Evolutionary conservation across 2,888 invertebrate species (phyloP).

Genomic region (Coenonympha glycerion): DNA sequence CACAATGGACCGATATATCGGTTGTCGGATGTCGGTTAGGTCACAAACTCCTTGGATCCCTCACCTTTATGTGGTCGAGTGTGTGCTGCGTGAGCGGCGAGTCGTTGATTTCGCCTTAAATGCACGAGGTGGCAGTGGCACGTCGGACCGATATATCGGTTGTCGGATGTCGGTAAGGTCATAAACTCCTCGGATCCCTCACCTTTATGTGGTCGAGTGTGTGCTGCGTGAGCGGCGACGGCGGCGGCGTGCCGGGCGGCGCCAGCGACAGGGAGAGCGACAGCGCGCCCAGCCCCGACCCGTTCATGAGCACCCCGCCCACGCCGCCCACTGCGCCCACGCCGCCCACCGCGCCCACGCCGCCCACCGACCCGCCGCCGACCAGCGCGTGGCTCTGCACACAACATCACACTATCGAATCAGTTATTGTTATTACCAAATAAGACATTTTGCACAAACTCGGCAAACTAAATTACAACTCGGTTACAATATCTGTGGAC

Average conservation of each 20-base stretch:
- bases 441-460: too few species aligned
- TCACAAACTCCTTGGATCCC: too few species aligned
- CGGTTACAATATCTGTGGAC: too few species aligned
- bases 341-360: conserved; percentile 72
- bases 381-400: conserved; percentile 51
- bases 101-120: too few species aligned
- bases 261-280: conserved; percentile 86
- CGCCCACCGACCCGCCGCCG: conserved; percentile 74
- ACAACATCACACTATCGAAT: conserved; percentile 3
- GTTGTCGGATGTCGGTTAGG: too few species aligned
- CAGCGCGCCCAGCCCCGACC: conserved; percentile 77
- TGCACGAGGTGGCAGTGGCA: too few species aligned
- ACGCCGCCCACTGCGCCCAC: conserved; percentile 56
- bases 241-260: conserved; percentile 83
- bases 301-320: conserved; percentile 79
- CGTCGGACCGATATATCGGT: too few species aligned
- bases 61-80: conserved; percentile 90
- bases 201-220: conserved; percentile 93
- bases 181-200: conserved; percentile 14
- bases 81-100: conserved; percentile 87
- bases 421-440: not conserved
- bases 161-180: too few species aligned
- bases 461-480: too few species aligned
- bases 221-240: conserved; percentile 84
- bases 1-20: too few species aligned